Evolutionary conservation across 2,113 vertebrate genomes (phyloP), one percentile per base, ranked within the genome.

Genomic region (Vimba vimba): DNA sequence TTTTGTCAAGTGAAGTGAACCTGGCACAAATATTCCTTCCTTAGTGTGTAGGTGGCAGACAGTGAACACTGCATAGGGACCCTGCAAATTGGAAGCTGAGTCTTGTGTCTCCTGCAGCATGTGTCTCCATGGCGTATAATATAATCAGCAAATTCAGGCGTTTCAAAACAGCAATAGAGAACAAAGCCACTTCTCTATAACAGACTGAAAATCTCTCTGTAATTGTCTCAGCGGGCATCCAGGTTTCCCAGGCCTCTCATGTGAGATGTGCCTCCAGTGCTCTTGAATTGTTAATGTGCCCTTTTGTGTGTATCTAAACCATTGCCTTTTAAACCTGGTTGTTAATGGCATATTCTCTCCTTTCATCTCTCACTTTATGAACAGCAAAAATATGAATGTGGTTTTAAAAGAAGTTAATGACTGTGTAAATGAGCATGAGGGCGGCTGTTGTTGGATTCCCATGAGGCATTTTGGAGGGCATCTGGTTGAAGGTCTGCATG

Each of bases 201-300:
- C 21, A 73, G 21, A 45, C 19, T 13, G 36, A 36, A 23, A 7
- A 13, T 74, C 39, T 10, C 39, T 74, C 36, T 74, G 2, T 64
- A 11, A 52, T 15, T 52, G 23, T 66, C 15, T 78, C 15, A 6
- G 73, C 27, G 6, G 8, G 23, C 11, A 39, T 27, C 75, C 68
- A 33, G 50, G 3, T 79, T 23, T 12, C n/a, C 19, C 59, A 45
- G 12, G 25, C 55, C 57, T 62, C 57, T 77, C 15, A 7, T 45
- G 27, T 43, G 62, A 30, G 23, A 59, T 50, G 57, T 78, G 75
- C 66, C 64, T 74, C 27, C 60, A 33, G 9, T 10, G 11, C 73
- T 45, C 59, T 78, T 87, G 9, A 78, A 87, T 83, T 79, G 55
- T 87, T 83, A 78, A 87, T 86, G 86, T 83, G 73, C 59, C 62